Evolutionary conservation across 2,888 invertebrate genomes (phyloP), one percentile per base, ranked within the genome.

Genomic region (Eustalomyia histrio): DNA sequence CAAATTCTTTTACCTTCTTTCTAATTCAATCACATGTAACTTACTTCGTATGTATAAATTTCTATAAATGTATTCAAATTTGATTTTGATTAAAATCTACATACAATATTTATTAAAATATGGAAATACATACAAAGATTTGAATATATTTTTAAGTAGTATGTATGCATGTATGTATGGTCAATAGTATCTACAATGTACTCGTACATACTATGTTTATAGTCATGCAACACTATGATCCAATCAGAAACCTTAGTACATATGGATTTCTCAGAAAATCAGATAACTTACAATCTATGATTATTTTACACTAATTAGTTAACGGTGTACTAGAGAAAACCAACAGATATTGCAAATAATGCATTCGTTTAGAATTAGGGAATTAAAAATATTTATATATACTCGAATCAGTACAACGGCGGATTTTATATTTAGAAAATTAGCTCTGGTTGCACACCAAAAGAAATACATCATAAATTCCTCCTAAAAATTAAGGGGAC

Each of bases 221-320:
- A 64, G 76, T 76, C 76, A 76, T 76, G 76, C 76, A 76, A 47
- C 17, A 58, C 21, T 52, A 74, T 68, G 60, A 68, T 76, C 50
- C 61, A 68, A 76, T 76, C 75, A 76, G 43, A 55, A 6, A 47
- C 18, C 14, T n/a, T 6, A n/a, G 43, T 18, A 24, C 14, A 39
- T 21, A 63, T 67, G 67, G 29, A 18, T 68, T 55, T 47, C 35
- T 43, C 43, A 16, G n/a, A 17, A 73, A 43, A 81, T 81, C 78
- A 78, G 78, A 78, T 81, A 74, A 81, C 21, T 69, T 67, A 61
- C 63, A 78, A 78, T 78, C 78, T 57, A 61, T 81, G 64, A 81
- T 81, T 81, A 73, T 69, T 78, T 78, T 81, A 81, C 73, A 74
- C 76, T 81, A 81, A 81, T 81, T 81, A 78, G 80, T 76, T 81